A percentile compares a stretch with the other conserved stretches of the same genome.
Evolutionary conservation across 1,140 invertebrate genomes (phyloP).

Genomic region (Proales similis): DNA sequence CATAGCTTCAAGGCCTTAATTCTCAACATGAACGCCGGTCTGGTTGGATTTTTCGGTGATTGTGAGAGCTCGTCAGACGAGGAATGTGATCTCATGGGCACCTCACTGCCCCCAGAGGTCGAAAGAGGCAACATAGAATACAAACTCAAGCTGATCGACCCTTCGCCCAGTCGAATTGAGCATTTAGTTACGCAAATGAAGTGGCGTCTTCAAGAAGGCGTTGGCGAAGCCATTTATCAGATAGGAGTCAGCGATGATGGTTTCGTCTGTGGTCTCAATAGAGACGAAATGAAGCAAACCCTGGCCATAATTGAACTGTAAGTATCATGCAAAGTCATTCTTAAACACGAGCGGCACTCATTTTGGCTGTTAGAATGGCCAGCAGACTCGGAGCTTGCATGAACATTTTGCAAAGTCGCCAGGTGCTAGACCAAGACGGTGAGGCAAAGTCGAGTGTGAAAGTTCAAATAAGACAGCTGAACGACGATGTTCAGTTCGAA

Average conservation of each 20-base stretch:
- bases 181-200: constrained; percentile 58
- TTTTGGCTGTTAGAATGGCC: constrained; percentile 18
- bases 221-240: constrained; percentile 88
- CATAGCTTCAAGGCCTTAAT: too few species aligned
- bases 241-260: constrained; percentile 91
- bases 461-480: constrained; percentile 78
- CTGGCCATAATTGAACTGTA: constrained; percentile 59
- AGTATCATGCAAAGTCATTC: neutral
- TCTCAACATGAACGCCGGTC: constrained; percentile 33
- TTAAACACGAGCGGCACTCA: neutral
- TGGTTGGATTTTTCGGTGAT: constrained; percentile 25
- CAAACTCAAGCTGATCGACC: constrained; percentile 44
- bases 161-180: constrained; percentile 51
- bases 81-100: neutral
- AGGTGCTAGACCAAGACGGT: constrained; percentile 38
- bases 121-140: constrained; percentile 38
- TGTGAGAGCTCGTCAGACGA: constrained; percentile 25
- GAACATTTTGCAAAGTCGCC: constrained; percentile 56
- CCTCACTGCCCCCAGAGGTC: constrained; percentile 22
- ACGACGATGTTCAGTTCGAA: constrained; percentile 75
- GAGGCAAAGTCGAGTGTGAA: constrained; percentile 62
- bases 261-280: constrained; percentile 68
- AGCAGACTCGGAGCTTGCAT: constrained; percentile 69
- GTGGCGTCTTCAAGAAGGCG: constrained; percentile 56
- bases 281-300: constrained; percentile 71